Percentiles rank a stretch among this genome's conserved stretches.
Evolutionary conservation across 2,797 vertebrate species (phyloP).

Genomic region (Oryzias sinensis): DNA sequence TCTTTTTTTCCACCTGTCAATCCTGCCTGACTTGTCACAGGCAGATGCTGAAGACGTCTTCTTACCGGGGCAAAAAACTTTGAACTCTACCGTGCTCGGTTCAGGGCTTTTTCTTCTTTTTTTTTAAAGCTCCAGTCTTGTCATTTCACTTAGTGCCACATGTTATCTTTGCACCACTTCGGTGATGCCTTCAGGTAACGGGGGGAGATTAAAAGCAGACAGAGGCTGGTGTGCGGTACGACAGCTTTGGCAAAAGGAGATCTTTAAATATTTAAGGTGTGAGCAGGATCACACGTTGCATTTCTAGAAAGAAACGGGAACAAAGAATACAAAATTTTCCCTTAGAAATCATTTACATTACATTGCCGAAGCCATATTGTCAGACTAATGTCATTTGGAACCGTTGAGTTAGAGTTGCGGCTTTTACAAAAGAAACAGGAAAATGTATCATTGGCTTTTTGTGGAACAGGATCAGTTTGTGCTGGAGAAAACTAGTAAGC

Average conservation of each 20-base stretch:
- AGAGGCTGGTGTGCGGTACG: conserved; percentile 64
- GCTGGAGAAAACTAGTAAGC: conserved; percentile 76
- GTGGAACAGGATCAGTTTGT: conserved; percentile 12
- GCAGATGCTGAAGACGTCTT: conserved; percentile 56
- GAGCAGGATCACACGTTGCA: conserved; percentile 68
- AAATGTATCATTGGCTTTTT: not conserved
- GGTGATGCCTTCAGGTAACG: conserved; percentile 75
- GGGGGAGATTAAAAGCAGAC: conserved; percentile 76
- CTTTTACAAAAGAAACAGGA: conserved; percentile 2
- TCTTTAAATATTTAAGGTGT: conserved; percentile 83
- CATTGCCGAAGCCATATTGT: conserved; percentile 38
- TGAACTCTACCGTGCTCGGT: conserved; percentile 60
- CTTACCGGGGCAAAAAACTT: conserved; percentile 66
- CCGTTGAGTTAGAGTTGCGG: conserved; percentile 28
- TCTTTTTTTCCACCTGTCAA: conserved; percentile 38
- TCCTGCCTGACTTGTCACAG: conserved; percentile 42
- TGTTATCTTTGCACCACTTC: conserved; percentile 56
- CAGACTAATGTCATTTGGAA: conserved; percentile 42
- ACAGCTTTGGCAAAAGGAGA: conserved; percentile 68
- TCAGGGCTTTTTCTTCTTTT: conserved; percentile 17
- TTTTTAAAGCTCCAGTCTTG: conserved; percentile 28
- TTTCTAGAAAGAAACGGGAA: conserved; percentile 55
- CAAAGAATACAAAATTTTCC: conserved; percentile 69
- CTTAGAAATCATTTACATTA: conserved; percentile 74
- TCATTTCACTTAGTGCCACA: conserved; percentile 55